Evolutionary conservation across 2,113 vertebrate species (phyloP), one percentile per base, ranked within the genome.

Genomic region (Phoenicopterus ruber): DNA sequence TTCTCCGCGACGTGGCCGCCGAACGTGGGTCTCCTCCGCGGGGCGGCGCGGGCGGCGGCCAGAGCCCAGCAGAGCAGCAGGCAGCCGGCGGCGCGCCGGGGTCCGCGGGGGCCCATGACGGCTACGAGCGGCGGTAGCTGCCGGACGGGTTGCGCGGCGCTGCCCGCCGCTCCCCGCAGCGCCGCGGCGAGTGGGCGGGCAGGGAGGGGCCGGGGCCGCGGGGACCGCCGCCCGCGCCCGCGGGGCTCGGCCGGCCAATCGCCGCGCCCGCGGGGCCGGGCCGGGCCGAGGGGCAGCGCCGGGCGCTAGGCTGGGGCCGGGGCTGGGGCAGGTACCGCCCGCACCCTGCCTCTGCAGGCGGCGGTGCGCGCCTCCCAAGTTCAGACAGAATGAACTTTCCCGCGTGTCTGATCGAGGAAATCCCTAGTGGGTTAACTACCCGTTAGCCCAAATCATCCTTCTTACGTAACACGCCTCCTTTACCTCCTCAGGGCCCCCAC

Each of bases 1-100:
- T 99, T 99, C 96, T 99, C 99, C 77, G 97, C 98, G 25, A 99
- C 98, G 66, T 98, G 98, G 25, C 99, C 99, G 50, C 97, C 97
- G 92, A 99, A 99, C 38, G 98, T 98, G 20, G 98, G 98, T 49
- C 93, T 95, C 80, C 91, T 97, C n/a, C 98, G 96, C 74, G 72
- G 82, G 13, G 74, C 71, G 59, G 97, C 98, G 46, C 97, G 97
- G 32, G 97, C 73, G 31, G 96, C 96, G 79, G 96, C 97, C 82
- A 96, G 95, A 19, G 97, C 76, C 47, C 93, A 78, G 74, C 79
- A 82, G 4, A 86, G 63, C 72, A 91, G 91, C 17, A 94, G 62
- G 74, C 86, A 88, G 44, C 32, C 42, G 31, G 55, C 50, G 17
- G 40, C 46, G 31, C 20, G 38, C 31, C 15, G 65, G 26, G 18